Conservation (phyloP, 2,797 vertebrate genomes). For the Coregonus suidteri region DNA sequence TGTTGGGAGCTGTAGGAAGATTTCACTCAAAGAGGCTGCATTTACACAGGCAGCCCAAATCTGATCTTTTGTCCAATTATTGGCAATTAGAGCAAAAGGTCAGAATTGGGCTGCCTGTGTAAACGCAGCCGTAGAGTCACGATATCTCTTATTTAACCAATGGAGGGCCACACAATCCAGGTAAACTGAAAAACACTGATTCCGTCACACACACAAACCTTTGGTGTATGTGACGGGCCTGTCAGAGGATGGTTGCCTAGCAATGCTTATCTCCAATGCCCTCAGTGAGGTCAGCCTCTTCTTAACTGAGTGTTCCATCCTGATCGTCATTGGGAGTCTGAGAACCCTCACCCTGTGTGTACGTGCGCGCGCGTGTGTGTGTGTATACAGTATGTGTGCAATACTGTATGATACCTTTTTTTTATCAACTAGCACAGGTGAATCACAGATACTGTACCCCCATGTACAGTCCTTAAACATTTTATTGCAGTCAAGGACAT, state of each 20-base stretch:
- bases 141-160: not conserved
- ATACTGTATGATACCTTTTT: no score
- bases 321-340: slow-evolving; percentile 15
- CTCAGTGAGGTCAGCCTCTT: slow-evolving; percentile 17
- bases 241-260: slow-evolving; percentile 43
- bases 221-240: slow-evolving; percentile 6
- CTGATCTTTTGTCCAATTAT: no score
- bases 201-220: slow-evolving; percentile 4
- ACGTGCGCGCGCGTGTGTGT: no score
- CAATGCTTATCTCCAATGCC: slow-evolving; percentile 31
- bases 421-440: no score
- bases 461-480: no score
- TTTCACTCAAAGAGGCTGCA: no score
- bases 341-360: not conserved
- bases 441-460: no score
- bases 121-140: no score
- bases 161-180: slow-evolving; percentile 5
- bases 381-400: no score
- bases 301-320: slow-evolving; percentile 10
- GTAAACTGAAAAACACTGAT: not conserved
- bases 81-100: not conserved
- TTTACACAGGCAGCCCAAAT: not conserved
- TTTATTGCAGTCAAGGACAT: not conserved
- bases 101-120: no score
- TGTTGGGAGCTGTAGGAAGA: not conserved